phyloP scores from a whole-genome alignment of 2,113 vertebrate species.

The Rutilus rutilus region DNA sequence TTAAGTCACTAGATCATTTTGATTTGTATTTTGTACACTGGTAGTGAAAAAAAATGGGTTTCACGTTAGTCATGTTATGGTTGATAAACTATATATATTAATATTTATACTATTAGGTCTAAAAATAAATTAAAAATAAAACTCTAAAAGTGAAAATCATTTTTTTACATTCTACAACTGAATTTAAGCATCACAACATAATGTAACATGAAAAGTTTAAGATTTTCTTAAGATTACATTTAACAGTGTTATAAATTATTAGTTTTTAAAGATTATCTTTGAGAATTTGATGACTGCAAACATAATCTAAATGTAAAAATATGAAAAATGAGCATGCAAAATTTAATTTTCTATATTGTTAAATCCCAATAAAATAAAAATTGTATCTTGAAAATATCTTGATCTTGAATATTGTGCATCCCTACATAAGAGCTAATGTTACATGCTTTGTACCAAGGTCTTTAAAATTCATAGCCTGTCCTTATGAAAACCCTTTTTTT shows the following conservation, averaged over 20 bases:
- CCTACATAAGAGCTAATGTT: not conserved
- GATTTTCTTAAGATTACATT: not conserved
- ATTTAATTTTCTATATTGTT: not conserved
- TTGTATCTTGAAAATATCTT: not conserved
- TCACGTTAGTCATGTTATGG: not conserved
- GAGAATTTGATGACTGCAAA: not conserved
- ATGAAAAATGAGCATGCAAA: not conserved
- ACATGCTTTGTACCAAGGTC: not conserved
- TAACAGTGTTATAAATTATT: not conserved
- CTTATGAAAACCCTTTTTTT: slow-evolving; percentile 8
- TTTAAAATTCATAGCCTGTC: not conserved
- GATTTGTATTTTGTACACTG: slow-evolving; percentile 35
- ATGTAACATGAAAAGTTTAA: not conserved
- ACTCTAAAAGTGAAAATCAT: not conserved
- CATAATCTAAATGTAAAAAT: not conserved
- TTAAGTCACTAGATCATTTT: slow-evolving; percentile 12
- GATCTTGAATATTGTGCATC: not conserved
- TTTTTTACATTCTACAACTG: not conserved
- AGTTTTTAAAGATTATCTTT: slow-evolving; percentile 8
- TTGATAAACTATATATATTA: not conserved
- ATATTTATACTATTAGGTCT: not conserved
- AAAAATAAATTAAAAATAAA: not conserved
- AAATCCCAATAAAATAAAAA: not conserved
- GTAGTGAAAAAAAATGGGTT: slow-evolving; percentile 6
- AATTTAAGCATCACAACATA: not conserved